Conservation (phyloP, 1,140 invertebrate genomes). For the Helicoverpa armigera region DNA sequence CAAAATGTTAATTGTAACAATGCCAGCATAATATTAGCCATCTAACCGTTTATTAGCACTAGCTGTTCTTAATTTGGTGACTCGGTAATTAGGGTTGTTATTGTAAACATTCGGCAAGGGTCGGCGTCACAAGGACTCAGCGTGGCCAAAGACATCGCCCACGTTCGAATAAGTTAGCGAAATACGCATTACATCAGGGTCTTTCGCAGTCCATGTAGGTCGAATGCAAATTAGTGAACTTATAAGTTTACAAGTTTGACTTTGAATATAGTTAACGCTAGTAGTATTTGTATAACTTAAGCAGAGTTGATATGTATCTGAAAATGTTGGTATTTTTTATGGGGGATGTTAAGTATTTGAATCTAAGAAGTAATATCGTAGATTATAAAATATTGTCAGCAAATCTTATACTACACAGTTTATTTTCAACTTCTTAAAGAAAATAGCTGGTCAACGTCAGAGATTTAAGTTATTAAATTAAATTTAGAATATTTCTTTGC, state of each 20-base stretch:
- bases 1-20: constrained; percentile 10
- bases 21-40: background rate
- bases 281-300: too few relatives aligned
- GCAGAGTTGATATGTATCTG: too few relatives aligned
- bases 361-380: too few relatives aligned
- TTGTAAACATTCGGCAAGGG: background rate
- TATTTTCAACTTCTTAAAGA: background rate
- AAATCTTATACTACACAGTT: background rate
- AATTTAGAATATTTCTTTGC: constrained; percentile 24
- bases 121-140: background rate
- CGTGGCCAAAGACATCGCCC: background rate
- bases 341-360: too few relatives aligned
- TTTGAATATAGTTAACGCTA: background rate
- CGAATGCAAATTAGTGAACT: constrained; percentile 11
- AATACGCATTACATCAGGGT: background rate
- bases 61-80: constrained; percentile 25
- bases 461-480: constrained; percentile 38
- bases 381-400: too few relatives aligned
- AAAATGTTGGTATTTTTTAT: too few relatives aligned
- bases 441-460: background rate
- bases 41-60: constrained; percentile 8
- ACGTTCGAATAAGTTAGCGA: constrained; percentile 6
- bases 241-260: constrained; percentile 29
- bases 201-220: constrained; percentile 5
- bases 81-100: constrained; percentile 25